A percentile compares a stretch with the other conserved stretches of the same genome.
These are phyloP conservation scores for Steinernema carpocapsae DNA, from an alignment of 2,888 invertebrate genomes.

Conservation along the genomic window DNA sequence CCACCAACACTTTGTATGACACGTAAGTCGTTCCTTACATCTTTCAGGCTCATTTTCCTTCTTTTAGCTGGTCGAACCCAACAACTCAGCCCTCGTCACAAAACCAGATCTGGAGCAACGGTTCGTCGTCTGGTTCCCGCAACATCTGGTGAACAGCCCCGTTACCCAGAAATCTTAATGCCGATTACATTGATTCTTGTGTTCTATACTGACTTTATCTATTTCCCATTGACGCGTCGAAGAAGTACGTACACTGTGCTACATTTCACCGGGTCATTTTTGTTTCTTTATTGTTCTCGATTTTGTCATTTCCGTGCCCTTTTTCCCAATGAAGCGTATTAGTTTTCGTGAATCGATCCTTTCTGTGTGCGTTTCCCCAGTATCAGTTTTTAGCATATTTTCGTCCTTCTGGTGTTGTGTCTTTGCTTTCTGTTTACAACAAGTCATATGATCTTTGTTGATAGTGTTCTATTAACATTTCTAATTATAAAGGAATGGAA, in stretches of 20 bases:
- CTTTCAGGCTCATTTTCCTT: neutral
- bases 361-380: neutral
- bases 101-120: constrained; percentile 23
- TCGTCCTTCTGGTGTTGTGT: constrained; percentile 24
- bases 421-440: constrained; percentile 18
- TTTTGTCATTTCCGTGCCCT: neutral
- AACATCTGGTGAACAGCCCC: constrained; percentile 16
- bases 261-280: constrained; percentile 21
- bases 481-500: constrained; percentile 13
- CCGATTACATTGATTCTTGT: neutral
- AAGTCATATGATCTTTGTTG: constrained; percentile 28
- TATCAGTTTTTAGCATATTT: neutral
- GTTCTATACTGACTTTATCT: neutral
- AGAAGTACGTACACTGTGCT: constrained; percentile 22
- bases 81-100: neutral
- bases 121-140: neutral
- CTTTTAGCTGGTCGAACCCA: neutral
- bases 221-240: neutral
- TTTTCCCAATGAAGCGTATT: neutral
- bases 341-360: too few relatives aligned
- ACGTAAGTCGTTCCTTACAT: neutral
- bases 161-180: neutral
- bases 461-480: constrained; percentile 30
- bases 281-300: neutral
- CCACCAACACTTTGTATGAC: neutral